phyloP scores from a whole-genome alignment of 2,888 invertebrate genomes.

The Mactromeris polynyma region DNA sequence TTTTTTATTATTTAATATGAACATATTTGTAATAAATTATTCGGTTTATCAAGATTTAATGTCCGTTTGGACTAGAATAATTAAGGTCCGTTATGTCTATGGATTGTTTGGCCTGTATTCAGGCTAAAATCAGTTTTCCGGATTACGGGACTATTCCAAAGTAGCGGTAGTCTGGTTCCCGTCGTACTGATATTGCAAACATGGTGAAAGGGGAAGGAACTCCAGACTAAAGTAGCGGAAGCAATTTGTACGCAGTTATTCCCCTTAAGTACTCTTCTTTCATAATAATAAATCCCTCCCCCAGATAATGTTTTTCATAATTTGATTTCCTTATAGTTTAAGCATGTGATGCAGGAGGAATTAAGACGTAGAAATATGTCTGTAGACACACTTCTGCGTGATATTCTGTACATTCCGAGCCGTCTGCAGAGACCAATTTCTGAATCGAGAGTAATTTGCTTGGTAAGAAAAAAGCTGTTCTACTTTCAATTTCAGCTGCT shows the following conservation, averaged over 20 bases:
- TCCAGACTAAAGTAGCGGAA: too few species aligned
- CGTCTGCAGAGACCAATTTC: constrained; percentile 60
- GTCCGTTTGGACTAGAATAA: too few species aligned
- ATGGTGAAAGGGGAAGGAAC: too few species aligned
- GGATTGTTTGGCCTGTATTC: too few species aligned
- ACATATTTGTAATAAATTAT: too few species aligned
- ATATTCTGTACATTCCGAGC: constrained; percentile 55
- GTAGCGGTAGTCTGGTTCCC: too few species aligned
- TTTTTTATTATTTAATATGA: too few species aligned
- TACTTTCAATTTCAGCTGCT: background rate
- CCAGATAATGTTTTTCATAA: constrained; percentile 18
- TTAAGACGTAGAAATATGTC: constrained; percentile 26
- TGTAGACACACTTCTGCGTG: constrained; percentile 39
- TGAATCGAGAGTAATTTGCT: constrained; percentile 49
- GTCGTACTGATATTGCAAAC: too few species aligned
- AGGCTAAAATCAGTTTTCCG: background rate
- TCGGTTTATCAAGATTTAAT: too few species aligned
- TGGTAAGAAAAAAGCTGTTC: constrained; percentile 48
- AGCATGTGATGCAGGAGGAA: background rate
- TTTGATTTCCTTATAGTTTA: background rate
- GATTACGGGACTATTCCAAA: background rate
- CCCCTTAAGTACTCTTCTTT: constrained; percentile 51
- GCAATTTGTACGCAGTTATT: background rate
- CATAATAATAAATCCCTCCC: constrained; percentile 59
- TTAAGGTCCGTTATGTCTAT: too few species aligned